Percentiles rank a stretch among this genome's conserved stretches.
Evolutionary conservation across 2,113 vertebrate species (phyloP).

Genomic region (Glaucomys volans): DNA sequence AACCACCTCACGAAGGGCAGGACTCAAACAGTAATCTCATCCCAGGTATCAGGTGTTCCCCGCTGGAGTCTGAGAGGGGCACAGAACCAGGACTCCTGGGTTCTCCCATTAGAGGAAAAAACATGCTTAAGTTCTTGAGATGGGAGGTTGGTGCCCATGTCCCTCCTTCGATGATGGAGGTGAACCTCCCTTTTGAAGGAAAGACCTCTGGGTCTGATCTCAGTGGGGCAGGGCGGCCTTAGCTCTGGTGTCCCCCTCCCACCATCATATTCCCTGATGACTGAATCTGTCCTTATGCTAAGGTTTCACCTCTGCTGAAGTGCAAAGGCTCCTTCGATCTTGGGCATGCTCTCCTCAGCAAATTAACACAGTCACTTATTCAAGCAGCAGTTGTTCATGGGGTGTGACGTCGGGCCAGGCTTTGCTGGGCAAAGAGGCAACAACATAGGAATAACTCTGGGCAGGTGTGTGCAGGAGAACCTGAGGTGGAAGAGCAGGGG

Average conservation of each 20-base stretch:
- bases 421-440: neutral
- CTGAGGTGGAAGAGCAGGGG: neutral
- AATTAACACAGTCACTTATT: neutral
- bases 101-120: neutral
- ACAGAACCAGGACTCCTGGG: neutral
- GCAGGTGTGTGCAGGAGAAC: neutral
- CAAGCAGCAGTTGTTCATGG: neutral
- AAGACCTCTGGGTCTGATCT: neutral
- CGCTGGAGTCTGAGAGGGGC: neutral
- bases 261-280: no score
- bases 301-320: neutral
- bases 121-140: neutral
- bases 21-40: neutral
- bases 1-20: neutral
- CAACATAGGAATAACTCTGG: neutral
- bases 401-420: neutral
- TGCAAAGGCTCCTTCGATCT: neutral
- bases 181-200: neutral
- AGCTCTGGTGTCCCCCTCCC: neutral
- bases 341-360: no score
- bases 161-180: neutral
- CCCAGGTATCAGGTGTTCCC: neutral
- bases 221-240: neutral
- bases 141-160: neutral
- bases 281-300: neutral